Evolutionary conservation across 1,140 invertebrate species (phyloP).

Genomic region (Helicoverpa zea): DNA sequence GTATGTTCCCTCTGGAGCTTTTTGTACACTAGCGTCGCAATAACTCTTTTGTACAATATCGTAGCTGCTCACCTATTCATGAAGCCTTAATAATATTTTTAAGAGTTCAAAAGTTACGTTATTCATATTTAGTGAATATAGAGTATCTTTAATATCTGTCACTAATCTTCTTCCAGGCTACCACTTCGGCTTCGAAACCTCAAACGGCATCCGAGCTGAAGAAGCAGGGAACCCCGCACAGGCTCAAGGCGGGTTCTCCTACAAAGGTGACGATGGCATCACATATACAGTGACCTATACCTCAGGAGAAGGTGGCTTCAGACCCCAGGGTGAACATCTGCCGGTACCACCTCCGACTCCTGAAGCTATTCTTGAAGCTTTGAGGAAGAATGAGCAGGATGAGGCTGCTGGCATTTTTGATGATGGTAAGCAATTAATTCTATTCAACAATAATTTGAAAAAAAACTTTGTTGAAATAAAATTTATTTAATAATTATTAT

Average conservation of each 20-base stretch:
- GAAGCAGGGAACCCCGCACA: conserved; percentile 65
- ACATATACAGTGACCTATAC: conserved; percentile 91
- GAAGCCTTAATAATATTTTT: too few relatives aligned
- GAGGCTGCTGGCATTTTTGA: conserved; percentile 82
- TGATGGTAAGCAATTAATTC: conserved; percentile 67
- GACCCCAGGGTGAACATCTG: conserved; percentile 90
- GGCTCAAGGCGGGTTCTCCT: conserved; percentile 70
- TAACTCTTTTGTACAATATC: too few relatives aligned
- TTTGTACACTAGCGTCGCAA: too few relatives aligned
- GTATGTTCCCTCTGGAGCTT: too few relatives aligned
- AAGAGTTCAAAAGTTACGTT: too few relatives aligned
- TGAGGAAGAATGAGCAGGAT: conserved; percentile 76
- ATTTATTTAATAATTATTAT: too few relatives aligned
- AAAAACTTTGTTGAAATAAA: too few relatives aligned
- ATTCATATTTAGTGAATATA: too few relatives aligned
- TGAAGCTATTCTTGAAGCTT: conserved; percentile 77
- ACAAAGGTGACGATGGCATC: conserved; percentile 89
- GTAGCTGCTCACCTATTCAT: too few relatives aligned
- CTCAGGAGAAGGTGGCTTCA: conserved; percentile 93
- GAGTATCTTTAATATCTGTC: background rate
- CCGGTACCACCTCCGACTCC: conserved; percentile 93
- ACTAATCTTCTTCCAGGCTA: conserved; percentile 65
- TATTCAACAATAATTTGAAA: too few relatives aligned
- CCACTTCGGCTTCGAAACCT: conserved; percentile 76
- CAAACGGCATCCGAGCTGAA: conserved; percentile 74